Evolutionary conservation across 2,888 invertebrate genomes (phyloP).

Genomic region (Ormia ochracea): DNA sequence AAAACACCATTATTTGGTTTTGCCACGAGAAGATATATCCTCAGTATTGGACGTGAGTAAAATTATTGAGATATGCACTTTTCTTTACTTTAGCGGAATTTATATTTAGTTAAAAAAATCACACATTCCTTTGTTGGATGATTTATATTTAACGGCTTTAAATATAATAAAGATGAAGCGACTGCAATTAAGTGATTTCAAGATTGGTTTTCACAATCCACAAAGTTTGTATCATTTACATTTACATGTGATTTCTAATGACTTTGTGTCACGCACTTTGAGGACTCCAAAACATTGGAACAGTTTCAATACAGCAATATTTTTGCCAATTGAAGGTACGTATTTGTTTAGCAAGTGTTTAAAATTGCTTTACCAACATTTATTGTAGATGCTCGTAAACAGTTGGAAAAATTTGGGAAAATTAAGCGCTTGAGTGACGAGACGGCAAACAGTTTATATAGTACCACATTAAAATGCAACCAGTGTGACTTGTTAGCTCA

Average conservation of each 20-base stretch:
- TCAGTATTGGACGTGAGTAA: constrained; percentile 81
- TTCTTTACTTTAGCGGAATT: too few species aligned
- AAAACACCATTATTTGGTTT: constrained; percentile 85
- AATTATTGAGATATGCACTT: not conserved
- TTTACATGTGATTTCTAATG: constrained; percentile 91
- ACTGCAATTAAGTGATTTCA: constrained; percentile 76
- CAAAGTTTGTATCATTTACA: constrained; percentile 90
- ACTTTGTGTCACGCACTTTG: constrained; percentile 87
- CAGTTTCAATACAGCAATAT: constrained; percentile 88
- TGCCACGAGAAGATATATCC: constrained; percentile 84
- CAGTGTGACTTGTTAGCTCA: constrained; percentile 82
- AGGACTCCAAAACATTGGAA: constrained; percentile 92
- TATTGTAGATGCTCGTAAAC: constrained; percentile 63
- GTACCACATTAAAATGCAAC: constrained; percentile 83
- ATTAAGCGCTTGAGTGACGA: constrained; percentile 70
- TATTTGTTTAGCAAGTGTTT: not conserved
- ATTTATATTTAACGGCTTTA: constrained; percentile 83
- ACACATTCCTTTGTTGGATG: constrained; percentile 83
- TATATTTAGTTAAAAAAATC: constrained; percentile 72
- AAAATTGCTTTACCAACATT: not conserved
- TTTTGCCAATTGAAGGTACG: constrained; percentile 83
- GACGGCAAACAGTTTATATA: constrained; percentile 79
- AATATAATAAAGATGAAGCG: constrained; percentile 79
- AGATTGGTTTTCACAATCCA: constrained; percentile 86
- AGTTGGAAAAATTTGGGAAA: constrained; percentile 62